A percentile compares a stretch with the other conserved stretches of the same genome.
Evolutionary conservation across 2,797 vertebrate species (phyloP).

Genomic region (Notolabrus celidotus): DNA sequence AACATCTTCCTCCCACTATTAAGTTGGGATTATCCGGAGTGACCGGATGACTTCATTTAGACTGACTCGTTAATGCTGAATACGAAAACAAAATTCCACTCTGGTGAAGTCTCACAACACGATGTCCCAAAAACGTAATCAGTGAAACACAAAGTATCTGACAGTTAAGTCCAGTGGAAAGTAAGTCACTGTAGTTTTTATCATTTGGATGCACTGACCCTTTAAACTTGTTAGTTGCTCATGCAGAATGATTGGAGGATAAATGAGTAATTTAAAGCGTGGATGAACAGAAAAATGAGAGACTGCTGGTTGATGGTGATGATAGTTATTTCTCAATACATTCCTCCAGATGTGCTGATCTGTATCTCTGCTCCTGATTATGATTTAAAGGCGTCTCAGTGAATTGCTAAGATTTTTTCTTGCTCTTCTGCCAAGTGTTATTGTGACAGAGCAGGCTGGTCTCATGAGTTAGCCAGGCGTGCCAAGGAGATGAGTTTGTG

Average conservation of each 20-base stretch:
- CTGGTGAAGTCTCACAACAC: too few relatives aligned
- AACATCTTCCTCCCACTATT: too few relatives aligned
- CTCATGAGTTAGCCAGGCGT: conserved; percentile 75
- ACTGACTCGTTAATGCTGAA: background rate
- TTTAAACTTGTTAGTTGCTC: conserved; percentile 60
- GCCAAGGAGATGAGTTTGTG: conserved; percentile 65
- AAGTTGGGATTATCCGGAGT: too few relatives aligned
- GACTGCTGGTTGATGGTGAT: conserved; percentile 33
- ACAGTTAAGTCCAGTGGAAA: background rate
- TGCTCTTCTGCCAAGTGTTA: conserved; percentile 55
- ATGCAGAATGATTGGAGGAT: conserved; percentile 48
- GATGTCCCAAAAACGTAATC: too few relatives aligned
- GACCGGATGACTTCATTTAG: background rate
- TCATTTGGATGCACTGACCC: conserved; percentile 13
- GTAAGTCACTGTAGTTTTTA: conserved; percentile 18
- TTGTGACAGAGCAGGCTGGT: conserved; percentile 58
- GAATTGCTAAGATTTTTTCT: conserved; percentile 32
- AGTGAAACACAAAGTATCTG: background rate
- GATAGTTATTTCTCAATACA: conserved; percentile 51
- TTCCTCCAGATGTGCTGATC: conserved; percentile 57
- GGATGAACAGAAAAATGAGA: conserved; percentile 50
- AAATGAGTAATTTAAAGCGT: conserved; percentile 52
- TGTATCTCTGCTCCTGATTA: conserved; percentile 54
- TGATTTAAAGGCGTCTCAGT: conserved; percentile 46
- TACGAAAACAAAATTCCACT: conserved; percentile 17